Conservation (phyloP, 1,140 invertebrate genomes). For the Nymphalis io region DNA sequence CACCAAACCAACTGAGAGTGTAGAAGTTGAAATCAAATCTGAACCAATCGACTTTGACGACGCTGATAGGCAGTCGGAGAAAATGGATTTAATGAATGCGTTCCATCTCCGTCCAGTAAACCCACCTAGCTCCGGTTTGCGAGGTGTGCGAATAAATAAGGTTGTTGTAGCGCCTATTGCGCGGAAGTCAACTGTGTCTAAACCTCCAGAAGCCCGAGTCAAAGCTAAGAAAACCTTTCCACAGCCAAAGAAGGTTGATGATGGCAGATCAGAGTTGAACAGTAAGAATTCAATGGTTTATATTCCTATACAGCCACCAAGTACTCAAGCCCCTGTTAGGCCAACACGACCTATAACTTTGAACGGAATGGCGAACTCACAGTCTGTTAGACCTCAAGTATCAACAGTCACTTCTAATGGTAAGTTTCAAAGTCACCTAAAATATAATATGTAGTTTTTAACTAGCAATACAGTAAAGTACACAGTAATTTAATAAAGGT, state of each 20-base stretch:
- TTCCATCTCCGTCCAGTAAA: conserved; percentile 66
- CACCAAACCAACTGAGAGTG: conserved; percentile 40
- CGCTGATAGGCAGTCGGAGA: conserved; percentile 58
- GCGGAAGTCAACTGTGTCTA: conserved; percentile 38
- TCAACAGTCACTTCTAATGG: conserved; percentile 33
- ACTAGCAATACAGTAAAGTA: too few species aligned
- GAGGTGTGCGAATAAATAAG: conserved; percentile 69
- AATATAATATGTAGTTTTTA: too few species aligned
- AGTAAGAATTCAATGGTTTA: conserved; percentile 77
- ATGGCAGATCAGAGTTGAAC: conserved; percentile 63
- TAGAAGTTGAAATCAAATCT: conserved; percentile 70
- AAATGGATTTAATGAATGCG: conserved; percentile 69
- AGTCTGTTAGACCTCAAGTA: conserved; percentile 30
- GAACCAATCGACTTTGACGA: conserved; percentile 74
- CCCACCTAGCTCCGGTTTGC: conserved; percentile 47
- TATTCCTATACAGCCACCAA: conserved; percentile 71
- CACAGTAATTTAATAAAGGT: too few species aligned
- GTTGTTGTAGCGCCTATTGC: conserved; percentile 48
- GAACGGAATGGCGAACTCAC: conserved; percentile 28
- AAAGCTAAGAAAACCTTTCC: conserved; percentile 68
- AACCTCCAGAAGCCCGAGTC: conserved; percentile 50
- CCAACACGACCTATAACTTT: conserved; percentile 37
- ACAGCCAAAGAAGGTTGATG: conserved; percentile 62
- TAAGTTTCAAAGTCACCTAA: conserved; percentile 46
- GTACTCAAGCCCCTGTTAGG: conserved; percentile 58